Conservation (phyloP, 1,140 invertebrate species). For the Bombus superbus region DNA sequence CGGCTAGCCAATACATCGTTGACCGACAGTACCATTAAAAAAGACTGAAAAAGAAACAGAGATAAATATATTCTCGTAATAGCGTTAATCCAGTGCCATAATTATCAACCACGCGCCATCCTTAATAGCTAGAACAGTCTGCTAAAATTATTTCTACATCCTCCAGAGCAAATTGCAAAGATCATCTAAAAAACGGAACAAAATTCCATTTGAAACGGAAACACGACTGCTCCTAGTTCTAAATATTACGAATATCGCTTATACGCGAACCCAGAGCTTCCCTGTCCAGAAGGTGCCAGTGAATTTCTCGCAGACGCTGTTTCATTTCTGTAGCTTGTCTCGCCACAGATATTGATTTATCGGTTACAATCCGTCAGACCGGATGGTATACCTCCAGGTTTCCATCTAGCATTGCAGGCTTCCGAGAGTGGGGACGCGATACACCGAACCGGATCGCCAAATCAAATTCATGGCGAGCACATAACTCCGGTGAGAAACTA, state of each 20-base stretch:
- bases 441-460: background rate
- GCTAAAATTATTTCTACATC: too few relatives aligned
- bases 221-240: too few relatives aligned
- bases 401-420: background rate
- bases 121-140: too few relatives aligned
- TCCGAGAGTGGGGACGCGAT: background rate
- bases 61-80: too few relatives aligned
- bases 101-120: too few relatives aligned
- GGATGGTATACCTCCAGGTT: conserved; percentile 7
- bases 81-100: too few relatives aligned
- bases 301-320: conserved; percentile 22
- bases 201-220: background rate
- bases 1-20: too few relatives aligned
- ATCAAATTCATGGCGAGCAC: conserved; percentile 46
- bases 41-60: too few relatives aligned
- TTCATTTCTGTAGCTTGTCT: conserved; percentile 11
- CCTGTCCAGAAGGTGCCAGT: background rate
- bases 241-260: background rate
- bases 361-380: conserved; percentile 7
- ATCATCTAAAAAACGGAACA: too few relatives aligned
- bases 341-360: conserved; percentile 21
- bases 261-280: background rate
- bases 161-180: background rate
- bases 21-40: too few relatives aligned
- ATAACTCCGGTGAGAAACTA: background rate